Conservation (phyloP, 2,797 vertebrate species). For the Aulostomus chinensis region DNA sequence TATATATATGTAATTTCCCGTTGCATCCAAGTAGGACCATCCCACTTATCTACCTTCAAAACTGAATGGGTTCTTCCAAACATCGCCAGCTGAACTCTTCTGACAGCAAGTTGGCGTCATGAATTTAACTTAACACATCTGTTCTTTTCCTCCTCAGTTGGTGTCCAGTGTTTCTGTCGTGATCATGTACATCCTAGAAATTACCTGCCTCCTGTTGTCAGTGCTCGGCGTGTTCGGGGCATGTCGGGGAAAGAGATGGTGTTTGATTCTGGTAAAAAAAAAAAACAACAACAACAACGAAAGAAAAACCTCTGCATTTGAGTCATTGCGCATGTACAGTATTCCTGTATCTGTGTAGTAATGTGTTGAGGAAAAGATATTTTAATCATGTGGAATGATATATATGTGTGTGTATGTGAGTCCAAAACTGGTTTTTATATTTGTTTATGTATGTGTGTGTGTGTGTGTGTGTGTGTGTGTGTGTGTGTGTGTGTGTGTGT, state of each 20-base stretch:
- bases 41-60: no score
- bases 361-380: not conserved
- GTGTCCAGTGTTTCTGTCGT: constrained; percentile 66
- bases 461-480: constrained; percentile 13
- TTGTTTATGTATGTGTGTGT: no score
- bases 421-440: not conserved
- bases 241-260: constrained; percentile 72
- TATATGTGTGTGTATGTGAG: no score
- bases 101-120: no score
- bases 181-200: constrained; percentile 67
- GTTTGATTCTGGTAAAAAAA: constrained; percentile 71
- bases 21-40: no score
- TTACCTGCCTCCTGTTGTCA: constrained; percentile 71
- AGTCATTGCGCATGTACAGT: not conserved
- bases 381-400: no score
- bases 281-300: no score
- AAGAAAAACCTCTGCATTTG: no score
- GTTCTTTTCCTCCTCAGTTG: constrained; percentile 47
- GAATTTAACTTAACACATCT: not conserved
- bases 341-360: not conserved
- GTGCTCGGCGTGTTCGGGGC: constrained; percentile 71
- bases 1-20: no score
- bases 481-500: no score
- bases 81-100: no score
- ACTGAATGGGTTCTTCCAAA: no score